phyloP scores from a whole-genome alignment of 1,140 invertebrate genomes.

The Drosophila quadrilineata region DNA sequence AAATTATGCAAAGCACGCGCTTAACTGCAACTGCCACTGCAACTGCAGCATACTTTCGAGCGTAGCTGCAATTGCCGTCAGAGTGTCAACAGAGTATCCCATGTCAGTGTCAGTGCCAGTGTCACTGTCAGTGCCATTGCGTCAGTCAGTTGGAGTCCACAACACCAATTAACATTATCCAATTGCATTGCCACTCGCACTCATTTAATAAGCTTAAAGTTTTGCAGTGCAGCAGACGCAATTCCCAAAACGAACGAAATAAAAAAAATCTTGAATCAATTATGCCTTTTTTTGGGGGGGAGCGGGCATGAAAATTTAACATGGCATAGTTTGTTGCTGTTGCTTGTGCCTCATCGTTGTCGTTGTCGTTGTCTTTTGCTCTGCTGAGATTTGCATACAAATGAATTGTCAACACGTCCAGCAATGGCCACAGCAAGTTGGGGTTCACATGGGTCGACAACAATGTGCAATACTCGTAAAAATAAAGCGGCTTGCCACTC shows the following conservation, averaged over 20 bases:
- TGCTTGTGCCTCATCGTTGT: neutral
- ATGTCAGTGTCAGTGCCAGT: neutral
- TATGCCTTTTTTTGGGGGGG: constrained; percentile 23
- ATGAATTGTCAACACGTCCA: constrained; percentile 79
- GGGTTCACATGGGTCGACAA: constrained; percentile 21
- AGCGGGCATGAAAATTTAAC: constrained; percentile 50
- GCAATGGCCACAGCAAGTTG: constrained; percentile 3
- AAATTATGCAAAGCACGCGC: constrained; percentile 42
- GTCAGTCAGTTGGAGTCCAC: constrained; percentile 13
- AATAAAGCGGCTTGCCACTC: constrained; percentile 42
- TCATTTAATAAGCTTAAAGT: constrained; percentile 39
- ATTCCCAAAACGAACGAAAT: neutral
- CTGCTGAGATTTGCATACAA: constrained; percentile 79
- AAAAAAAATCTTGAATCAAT: constrained; percentile 55
- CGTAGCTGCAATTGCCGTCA: constrained; percentile 4
- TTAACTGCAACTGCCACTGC: constrained; percentile 5
- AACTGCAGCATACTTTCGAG: constrained; percentile 20
- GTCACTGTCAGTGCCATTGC: constrained; percentile 4
- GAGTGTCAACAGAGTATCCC: too few species aligned
- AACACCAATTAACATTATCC: constrained; percentile 46
- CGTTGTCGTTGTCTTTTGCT: constrained; percentile 56
- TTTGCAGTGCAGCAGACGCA: neutral
- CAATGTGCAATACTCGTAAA: constrained; percentile 53
- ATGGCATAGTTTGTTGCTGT: constrained; percentile 16
- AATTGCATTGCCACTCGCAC: constrained; percentile 34